These are phyloP conservation scores for Colletes collaris DNA, from an alignment of 2,888 invertebrate genomes.

Conservation along the genomic window DNA sequence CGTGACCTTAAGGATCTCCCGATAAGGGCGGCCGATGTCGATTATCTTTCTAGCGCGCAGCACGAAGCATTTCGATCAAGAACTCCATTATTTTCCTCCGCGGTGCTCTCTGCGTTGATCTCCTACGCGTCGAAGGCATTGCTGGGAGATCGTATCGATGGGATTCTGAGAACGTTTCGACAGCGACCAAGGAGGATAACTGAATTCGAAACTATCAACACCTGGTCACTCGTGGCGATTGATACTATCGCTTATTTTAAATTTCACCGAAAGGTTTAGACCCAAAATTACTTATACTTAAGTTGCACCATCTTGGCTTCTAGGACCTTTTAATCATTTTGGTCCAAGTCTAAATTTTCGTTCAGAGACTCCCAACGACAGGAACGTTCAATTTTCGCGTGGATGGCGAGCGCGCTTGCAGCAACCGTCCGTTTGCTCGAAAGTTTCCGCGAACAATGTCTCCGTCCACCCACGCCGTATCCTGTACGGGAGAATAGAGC, in stretches of 20 bases:
- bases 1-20: constrained; percentile 32
- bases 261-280: no score
- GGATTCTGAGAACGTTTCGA: no score
- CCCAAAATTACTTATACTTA: no score
- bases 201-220: no score
- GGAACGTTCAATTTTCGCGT: constrained; percentile 18
- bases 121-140: constrained; percentile 38
- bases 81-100: constrained; percentile 55
- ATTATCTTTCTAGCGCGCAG: constrained; percentile 46
- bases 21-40: constrained; percentile 46
- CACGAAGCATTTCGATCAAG: constrained; percentile 31
- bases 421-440: background rate
- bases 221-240: no score
- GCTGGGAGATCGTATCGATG: constrained; percentile 2
- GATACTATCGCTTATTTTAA: no score
- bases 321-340: no score
- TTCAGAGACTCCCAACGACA: background rate
- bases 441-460: constrained; percentile 27
- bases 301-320: no score
- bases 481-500: constrained; percentile 13
- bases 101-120: constrained; percentile 31
- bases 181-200: no score
- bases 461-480: constrained; percentile 29
- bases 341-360: no score
- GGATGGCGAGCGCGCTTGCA: background rate